phyloP scores from a whole-genome alignment of 2,888 invertebrate species.

The Acanthacorydalis orientalis region DNA sequence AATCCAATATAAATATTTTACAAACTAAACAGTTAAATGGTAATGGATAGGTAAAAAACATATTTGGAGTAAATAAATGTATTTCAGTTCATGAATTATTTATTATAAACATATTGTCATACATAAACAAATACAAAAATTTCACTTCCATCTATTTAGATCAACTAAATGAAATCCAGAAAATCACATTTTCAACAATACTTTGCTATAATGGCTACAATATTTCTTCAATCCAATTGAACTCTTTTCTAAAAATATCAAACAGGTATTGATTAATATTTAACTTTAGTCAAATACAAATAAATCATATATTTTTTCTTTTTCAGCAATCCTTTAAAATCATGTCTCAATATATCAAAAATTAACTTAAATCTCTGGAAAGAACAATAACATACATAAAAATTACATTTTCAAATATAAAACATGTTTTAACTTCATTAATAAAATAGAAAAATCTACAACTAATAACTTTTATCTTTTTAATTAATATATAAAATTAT shows the following conservation, averaged over 20 bases:
- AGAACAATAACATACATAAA: neutral
- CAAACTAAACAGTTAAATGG: too few relatives aligned
- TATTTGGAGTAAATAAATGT: too few relatives aligned
- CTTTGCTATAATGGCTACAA: neutral
- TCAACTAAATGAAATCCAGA: neutral
- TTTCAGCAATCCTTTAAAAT: neutral
- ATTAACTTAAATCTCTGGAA: neutral
- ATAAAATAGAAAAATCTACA: too few relatives aligned
- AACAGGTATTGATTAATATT: neutral
- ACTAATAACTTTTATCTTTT: too few relatives aligned
- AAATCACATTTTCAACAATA: neutral
- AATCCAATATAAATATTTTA: too few relatives aligned
- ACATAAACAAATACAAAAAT: neutral
- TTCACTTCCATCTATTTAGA: neutral
- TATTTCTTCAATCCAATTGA: neutral
- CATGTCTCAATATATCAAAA: neutral
- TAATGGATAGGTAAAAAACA: too few relatives aligned
- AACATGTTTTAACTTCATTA: too few relatives aligned
- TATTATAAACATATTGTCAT: too few relatives aligned
- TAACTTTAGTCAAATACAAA: neutral
- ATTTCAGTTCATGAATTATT: too few relatives aligned
- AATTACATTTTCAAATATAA: neutral
- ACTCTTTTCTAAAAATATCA: neutral
- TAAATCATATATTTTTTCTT: neutral
- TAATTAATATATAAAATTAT: too few relatives aligned